Percentiles rank a stretch among this genome's conserved stretches.
These are phyloP conservation scores for Lipophrys pholis DNA, from an alignment of 2,113 vertebrate genomes.

Conservation along the genomic window DNA sequence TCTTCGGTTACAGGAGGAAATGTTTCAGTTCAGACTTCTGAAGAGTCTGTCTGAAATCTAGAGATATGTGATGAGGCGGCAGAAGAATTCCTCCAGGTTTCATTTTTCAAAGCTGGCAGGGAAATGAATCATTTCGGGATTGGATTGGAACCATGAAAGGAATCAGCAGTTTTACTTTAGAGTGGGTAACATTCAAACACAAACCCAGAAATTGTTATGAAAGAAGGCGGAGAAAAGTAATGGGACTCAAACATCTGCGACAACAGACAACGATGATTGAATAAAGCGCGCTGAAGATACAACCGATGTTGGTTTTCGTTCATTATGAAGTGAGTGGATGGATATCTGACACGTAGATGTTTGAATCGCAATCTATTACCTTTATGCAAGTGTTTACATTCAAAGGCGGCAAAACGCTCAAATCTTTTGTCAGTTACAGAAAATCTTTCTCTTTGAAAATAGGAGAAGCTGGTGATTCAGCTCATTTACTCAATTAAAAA, in stretches of 20 bases:
- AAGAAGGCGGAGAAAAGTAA: constrained; percentile 12
- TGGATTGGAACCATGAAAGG: constrained; percentile 46
- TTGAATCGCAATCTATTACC: too few relatives aligned
- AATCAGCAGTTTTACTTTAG: constrained; percentile 29
- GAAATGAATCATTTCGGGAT: constrained; percentile 41
- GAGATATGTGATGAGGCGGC: constrained; percentile 50
- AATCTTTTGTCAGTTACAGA: too few relatives aligned
- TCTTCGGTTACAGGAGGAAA: constrained; percentile 35
- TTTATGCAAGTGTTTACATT: too few relatives aligned
- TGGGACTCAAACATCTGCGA: constrained; percentile 30
- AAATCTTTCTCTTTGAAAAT: too few relatives aligned
- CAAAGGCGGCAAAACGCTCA: too few relatives aligned
- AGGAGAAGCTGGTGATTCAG: too few relatives aligned
- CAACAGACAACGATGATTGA: constrained; percentile 9
- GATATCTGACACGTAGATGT: too few relatives aligned
- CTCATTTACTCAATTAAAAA: too few relatives aligned
- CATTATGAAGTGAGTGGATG: neutral
- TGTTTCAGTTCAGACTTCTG: constrained; percentile 20
- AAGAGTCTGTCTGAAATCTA: constrained; percentile 37
- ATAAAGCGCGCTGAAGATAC: neutral
- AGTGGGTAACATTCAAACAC: constrained; percentile 26
- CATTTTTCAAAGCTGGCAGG: constrained; percentile 29
- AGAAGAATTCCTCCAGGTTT: constrained; percentile 31
- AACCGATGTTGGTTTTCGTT: neutral
- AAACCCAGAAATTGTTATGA: constrained; percentile 36